Conservation (phyloP, 2,113 vertebrate species). For the Apus apus region DNA sequence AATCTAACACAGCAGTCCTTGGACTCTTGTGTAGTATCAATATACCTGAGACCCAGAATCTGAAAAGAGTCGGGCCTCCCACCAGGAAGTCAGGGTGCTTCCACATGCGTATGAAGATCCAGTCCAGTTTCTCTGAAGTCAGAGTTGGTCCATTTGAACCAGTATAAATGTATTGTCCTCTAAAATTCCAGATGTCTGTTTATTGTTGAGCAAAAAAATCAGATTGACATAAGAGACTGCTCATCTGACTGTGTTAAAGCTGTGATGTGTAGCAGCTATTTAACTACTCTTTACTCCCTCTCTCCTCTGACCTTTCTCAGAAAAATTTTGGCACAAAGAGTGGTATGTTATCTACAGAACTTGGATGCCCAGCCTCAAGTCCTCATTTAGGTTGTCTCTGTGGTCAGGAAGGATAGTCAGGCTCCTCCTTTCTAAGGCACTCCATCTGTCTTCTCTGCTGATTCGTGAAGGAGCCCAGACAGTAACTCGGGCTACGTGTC, state of each 20-base stretch:
- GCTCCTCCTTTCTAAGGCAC: background rate
- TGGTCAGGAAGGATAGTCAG: background rate
- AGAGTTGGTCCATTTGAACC: background rate
- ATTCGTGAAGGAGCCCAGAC: background rate
- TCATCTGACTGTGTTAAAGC: background rate
- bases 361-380: background rate
- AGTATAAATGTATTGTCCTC: background rate
- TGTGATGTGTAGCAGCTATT: background rate
- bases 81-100: rapidly evolving
- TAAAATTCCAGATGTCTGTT: background rate
- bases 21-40: background rate
- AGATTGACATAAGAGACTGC: background rate
- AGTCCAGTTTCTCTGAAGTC: background rate
- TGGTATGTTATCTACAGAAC: background rate
- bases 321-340: background rate
- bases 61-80: background rate
- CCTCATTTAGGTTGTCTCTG: background rate
- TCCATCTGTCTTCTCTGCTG: background rate
- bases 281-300: background rate
- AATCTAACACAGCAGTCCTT: background rate
- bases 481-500: background rate
- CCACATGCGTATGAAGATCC: background rate
- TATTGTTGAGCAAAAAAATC: background rate
- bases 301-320: background rate
- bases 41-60: background rate